Evolutionary conservation across 2,797 vertebrate genomes (phyloP).

Genomic region (Esox masquinongy): DNA sequence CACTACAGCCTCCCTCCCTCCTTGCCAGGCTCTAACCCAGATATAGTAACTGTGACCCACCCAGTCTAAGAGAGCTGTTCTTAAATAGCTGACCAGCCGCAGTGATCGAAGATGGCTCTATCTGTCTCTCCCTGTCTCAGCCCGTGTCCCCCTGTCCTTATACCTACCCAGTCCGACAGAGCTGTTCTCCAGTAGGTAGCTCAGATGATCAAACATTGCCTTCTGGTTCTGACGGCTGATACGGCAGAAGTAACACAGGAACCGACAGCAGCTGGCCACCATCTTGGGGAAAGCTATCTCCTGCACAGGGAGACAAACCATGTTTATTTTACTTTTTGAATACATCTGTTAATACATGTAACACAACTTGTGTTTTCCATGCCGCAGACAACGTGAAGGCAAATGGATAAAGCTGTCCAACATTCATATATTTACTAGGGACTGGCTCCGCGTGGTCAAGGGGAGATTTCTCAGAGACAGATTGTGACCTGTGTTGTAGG

Average conservation of each 20-base stretch:
- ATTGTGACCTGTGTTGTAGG: background rate
- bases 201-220: slow-evolving; percentile 91
- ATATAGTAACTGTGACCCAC: slow-evolving; percentile 52
- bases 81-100: slow-evolving; percentile 82
- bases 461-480: background rate
- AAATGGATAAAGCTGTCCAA: background rate
- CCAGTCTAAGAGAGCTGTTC: slow-evolving; percentile 87
- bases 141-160: background rate
- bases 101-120: slow-evolving; percentile 85
- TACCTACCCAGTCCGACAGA: slow-evolving; percentile 83
- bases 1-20: background rate
- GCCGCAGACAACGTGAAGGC: too few species aligned
- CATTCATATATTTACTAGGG: background rate
- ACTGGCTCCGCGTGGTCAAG: background rate
- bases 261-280: slow-evolving; percentile 90
- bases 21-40: background rate
- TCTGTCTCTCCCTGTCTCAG: background rate
- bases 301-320: slow-evolving; percentile 54
- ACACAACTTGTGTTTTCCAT: too few species aligned
- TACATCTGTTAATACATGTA: background rate
- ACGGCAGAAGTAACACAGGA: slow-evolving; percentile 90
- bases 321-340: background rate
- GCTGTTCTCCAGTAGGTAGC: slow-evolving; percentile 88
- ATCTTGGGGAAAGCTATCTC: slow-evolving; percentile 88
- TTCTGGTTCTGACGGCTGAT: slow-evolving; percentile 91